Base-by-base conservation (phyloP, 2,797 vertebrate genomes). In the Darevskia mixta region DNA sequence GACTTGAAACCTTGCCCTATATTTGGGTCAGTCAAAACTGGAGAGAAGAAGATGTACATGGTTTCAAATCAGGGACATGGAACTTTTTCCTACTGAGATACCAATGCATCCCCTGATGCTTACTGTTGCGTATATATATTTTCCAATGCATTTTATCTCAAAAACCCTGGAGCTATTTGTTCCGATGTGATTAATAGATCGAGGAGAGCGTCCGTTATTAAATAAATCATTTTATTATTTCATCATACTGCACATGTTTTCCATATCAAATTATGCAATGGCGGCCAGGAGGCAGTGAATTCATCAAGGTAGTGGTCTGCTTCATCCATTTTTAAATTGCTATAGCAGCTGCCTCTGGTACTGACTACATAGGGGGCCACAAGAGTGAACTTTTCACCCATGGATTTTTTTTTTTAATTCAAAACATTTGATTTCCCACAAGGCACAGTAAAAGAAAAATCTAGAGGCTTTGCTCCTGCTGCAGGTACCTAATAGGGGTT, bases 281-380 rank as follows among this genome's bases (percentile, higher is more conserved):
- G 91, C 88, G 79, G 90, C 18, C 75, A 78, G 83, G 84, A 64
- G 89, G 81, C 75, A 86, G 85, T 89, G 92, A 93, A 93, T 94
- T 92, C 84, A 92, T 87, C 90, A 89, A 92, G 79, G 11, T 89
- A 90, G 87, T 86, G 75, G 83, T 90, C 91, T 88, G 87, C 71
- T 94, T 93, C 90, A 92, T 92, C 80, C 91, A 77, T 92, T 95
- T 95, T 94, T 92, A 94, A 95, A 94, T 88, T 92, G 93, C 87
- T 91, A 92, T 81, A 92, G 91, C 91, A 89, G 88, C 90, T 86
- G 75, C 85, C 90, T 90, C 17, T 77, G 18, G 77, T 86, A 55
- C 92, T 55, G 35, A 88, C 45, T 75, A n/a, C 1, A 41, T 76
- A 89, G 64, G 91, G 86, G 86, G 67, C 49, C 84, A 84, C 92